A percentile compares a stretch with the other conserved stretches of the same genome.
phyloP scores from a whole-genome alignment of 2,888 invertebrate genomes.

The Agapetus fuscipes region DNA sequence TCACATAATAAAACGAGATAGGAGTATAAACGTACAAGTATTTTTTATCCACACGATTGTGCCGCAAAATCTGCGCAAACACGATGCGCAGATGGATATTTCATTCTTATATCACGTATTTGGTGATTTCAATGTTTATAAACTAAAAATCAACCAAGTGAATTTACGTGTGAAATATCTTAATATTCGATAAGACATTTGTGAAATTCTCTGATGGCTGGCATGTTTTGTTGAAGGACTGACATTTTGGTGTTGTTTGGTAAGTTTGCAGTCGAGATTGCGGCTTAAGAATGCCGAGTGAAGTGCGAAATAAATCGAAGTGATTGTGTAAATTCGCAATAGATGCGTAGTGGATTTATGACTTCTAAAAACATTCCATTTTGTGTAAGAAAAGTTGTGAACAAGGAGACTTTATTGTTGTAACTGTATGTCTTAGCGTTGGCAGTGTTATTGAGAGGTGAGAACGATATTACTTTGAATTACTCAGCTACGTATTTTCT shows the following conservation, averaged over 20 bases:
- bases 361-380: slow-evolving; percentile 8
- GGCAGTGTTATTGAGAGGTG: too few relatives aligned
- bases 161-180: too few relatives aligned
- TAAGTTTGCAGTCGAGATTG: too few relatives aligned
- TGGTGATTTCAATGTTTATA: slow-evolving; percentile 12
- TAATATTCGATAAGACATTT: too few relatives aligned
- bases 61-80: slow-evolving; percentile 4
- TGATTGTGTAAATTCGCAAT: slow-evolving; percentile 7
- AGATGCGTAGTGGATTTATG: slow-evolving; percentile 8
- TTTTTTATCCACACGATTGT: slow-evolving; percentile 1
- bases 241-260: too few relatives aligned
- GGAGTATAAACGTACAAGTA: slow-evolving; percentile 7
- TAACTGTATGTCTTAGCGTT: slow-evolving; percentile 2
- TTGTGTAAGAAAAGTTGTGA: too few relatives aligned
- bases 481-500: slow-evolving; percentile 1
- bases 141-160: slow-evolving; percentile 2
- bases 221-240: too few relatives aligned
- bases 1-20: too few relatives aligned
- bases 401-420: too few relatives aligned
- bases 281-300: too few relatives aligned
- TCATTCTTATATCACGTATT: slow-evolving; percentile 3
- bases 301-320: slow-evolving; percentile 20
- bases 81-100: slow-evolving; percentile 6
- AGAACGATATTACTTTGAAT: too few relatives aligned
- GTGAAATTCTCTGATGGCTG: too few relatives aligned